Percentiles rank a stretch among this genome's conserved stretches.
Evolutionary conservation across 2,888 invertebrate genomes (phyloP).

Genomic region (Boloria selene): DNA sequence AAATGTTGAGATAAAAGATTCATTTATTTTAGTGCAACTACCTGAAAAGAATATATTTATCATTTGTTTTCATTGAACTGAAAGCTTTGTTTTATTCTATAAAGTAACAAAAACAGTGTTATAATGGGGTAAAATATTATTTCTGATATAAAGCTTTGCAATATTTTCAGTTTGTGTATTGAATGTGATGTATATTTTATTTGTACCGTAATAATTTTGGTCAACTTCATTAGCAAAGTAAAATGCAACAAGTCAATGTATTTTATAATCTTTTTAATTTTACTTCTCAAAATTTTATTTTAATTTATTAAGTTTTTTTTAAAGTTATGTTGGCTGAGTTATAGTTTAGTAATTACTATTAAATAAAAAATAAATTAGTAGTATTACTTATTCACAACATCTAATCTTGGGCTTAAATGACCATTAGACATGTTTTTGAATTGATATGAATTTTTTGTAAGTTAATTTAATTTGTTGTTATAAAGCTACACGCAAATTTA

Average conservation of each 20-base stretch:
- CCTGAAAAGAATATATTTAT: conserved; percentile 45
- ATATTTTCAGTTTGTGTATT: conserved; percentile 7
- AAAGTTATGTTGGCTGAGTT: too few species aligned
- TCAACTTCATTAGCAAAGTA: background rate
- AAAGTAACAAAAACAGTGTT: conserved; percentile 16
- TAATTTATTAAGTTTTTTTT: too few species aligned
- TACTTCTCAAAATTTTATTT: too few species aligned
- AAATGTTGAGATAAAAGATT: conserved; percentile 57
- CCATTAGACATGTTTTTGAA: too few species aligned
- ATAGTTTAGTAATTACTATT: too few species aligned
- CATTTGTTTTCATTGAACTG: conserved; percentile 36
- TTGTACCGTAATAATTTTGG: conserved; percentile 2
- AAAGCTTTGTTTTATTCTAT: conserved; percentile 32
- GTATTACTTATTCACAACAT: too few species aligned
- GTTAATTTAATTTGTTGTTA: too few species aligned
- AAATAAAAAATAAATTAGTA: too few species aligned
- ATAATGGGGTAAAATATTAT: conserved; percentile 20
- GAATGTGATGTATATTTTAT: background rate
- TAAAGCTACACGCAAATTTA: too few species aligned
- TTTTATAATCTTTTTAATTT: too few species aligned
- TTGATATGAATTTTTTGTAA: too few species aligned
- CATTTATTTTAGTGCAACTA: conserved; percentile 60
- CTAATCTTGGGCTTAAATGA: too few species aligned
- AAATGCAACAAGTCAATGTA: background rate
- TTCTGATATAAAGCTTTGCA: conserved; percentile 9